phyloP scores from a whole-genome alignment of 2,113 vertebrate species.

The Setophaga petechia region DNA sequence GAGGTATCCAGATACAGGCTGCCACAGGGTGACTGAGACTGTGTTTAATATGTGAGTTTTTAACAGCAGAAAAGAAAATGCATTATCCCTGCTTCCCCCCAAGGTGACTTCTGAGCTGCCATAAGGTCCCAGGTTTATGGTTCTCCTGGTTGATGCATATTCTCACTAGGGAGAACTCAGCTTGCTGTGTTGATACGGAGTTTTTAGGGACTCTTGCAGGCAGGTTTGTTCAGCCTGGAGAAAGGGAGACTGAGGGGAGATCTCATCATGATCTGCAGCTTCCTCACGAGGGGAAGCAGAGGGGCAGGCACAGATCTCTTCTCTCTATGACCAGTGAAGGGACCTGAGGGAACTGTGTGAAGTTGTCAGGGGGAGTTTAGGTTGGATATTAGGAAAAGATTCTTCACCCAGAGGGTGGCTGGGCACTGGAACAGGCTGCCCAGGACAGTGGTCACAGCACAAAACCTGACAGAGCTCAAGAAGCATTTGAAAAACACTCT shows the following conservation, averaged over 20 bases:
- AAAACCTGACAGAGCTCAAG: neutral
- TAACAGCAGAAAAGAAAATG: neutral
- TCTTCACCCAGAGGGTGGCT: neutral
- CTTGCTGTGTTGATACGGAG: fast-evolving
- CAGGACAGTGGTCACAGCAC: neutral
- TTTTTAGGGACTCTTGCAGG: neutral
- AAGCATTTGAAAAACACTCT: neutral
- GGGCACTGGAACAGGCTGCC: neutral
- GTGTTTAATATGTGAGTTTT: neutral
- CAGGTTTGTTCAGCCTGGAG: neutral
- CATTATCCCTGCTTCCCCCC: fast-evolving
- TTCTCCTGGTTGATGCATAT: neutral
- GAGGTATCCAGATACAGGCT: neutral
- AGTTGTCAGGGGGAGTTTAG: neutral
- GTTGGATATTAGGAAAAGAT: neutral
- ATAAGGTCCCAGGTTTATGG: neutral
- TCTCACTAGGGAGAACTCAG: neutral
- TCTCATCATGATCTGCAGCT: neutral
- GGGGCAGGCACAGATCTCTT: neutral
- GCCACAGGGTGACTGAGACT: neutral
- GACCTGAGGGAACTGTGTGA: fast-evolving
- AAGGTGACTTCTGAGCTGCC: neutral
- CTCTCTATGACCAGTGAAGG: neutral
- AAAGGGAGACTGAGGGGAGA: neutral
- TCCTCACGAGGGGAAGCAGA: neutral